These are phyloP conservation scores for Phallusia fumigata DNA, from an alignment of 23 tunicate genomes.

Conservation along the genomic window DNA sequence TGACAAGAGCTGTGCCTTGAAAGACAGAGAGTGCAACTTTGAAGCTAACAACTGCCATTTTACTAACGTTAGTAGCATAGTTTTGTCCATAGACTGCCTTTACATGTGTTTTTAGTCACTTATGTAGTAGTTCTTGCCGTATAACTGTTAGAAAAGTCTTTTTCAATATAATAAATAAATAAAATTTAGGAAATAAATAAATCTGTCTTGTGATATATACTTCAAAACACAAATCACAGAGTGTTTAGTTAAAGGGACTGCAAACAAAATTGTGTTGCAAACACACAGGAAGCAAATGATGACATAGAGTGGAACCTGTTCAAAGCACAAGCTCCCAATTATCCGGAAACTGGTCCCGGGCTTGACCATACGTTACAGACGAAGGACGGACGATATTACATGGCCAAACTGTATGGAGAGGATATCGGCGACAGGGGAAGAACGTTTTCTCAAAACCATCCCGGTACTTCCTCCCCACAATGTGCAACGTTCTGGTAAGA, in stretches of 20 bases:
- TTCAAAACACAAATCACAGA: too few relatives aligned
- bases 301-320: slow-evolving; percentile 46
- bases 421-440: slow-evolving; percentile 30
- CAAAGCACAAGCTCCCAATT: slow-evolving; percentile 54
- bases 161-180: too few relatives aligned
- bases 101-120: too few relatives aligned
- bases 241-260: too few relatives aligned
- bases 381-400: slow-evolving; percentile 62
- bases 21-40: slow-evolving; percentile 72
- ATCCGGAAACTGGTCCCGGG: slow-evolving; percentile 74
- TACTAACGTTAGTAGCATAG: slow-evolving; percentile 31
- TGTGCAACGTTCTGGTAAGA: slow-evolving; percentile 82
- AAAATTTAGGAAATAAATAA: neutral
- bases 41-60: slow-evolving; percentile 80
- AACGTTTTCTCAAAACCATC: slow-evolving; percentile 32
- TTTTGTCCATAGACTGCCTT: neutral
- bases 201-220: too few relatives aligned
- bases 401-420: slow-evolving; percentile 48
- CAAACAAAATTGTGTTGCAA: neutral
- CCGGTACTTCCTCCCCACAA: slow-evolving; percentile 44
- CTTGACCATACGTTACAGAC: slow-evolving; percentile 86
- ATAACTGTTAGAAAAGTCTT: too few relatives aligned
- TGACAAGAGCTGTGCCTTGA: slow-evolving; percentile 51
- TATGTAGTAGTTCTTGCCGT: too few relatives aligned
- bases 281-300: slow-evolving; percentile 34